Evolutionary conservation across 1,140 invertebrate species (phyloP), one percentile per base, ranked within the genome.

Genomic region (Spodoptera frugiperda): DNA sequence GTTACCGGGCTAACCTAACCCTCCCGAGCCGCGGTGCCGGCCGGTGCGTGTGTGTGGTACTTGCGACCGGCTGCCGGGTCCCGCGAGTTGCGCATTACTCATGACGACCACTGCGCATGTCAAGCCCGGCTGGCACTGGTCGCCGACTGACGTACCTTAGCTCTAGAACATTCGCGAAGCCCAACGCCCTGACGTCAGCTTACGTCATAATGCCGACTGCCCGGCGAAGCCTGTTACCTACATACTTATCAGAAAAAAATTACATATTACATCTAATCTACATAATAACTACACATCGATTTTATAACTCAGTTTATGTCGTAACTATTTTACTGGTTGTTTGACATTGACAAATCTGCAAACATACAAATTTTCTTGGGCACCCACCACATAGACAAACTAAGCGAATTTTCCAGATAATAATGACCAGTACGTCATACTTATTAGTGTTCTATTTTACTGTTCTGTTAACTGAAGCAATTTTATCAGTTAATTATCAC

Each of bases 91-190:
- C 84, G 82, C 78, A 83, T 70, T 79, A 73, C 33, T 70, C 15
- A 15, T 12, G 55, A 46, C 54, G 49, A 54, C 19, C 59, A 68
- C 19, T 59, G 81, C 83, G 80, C 78, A 80, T 79, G 84, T 67
- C 70, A 72, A 21, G 70, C 70, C 70, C 59, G 57, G 51, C 44
- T 76, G 54, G 30, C 53, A 72, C 53, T 76, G 54, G 30, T 46
- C 76, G 57, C 15, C 63, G 30, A 59, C 49, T 83, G 79, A 82
- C 80, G 78, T 78, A 49, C 44, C 65, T 39, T 25, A 49, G 70
- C 46, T 78, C 73, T 79, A 74, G 85, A 85, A 87, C 76, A 77
- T 85, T 87, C 85, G 78, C 74, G 79, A 82, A 81, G 51, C 71
- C 61, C 51, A 77, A 81, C 73, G 55, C 67, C 48, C 63, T 82